Base-by-base conservation (phyloP, 1,140 invertebrate genomes). In the Ridgeia piscesae region DNA sequence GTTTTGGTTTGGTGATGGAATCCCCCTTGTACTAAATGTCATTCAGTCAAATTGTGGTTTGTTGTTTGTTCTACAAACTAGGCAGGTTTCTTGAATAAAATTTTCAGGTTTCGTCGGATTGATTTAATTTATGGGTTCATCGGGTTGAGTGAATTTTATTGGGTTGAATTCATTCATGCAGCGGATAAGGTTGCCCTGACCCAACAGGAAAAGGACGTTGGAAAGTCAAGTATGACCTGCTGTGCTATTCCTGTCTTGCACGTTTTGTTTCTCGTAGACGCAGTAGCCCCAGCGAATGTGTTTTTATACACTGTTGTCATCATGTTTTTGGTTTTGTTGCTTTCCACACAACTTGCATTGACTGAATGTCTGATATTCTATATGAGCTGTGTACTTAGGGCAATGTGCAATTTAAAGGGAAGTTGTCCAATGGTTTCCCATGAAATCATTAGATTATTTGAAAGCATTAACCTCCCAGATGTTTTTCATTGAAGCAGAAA, bases 151-250 rank as follows among this genome's bases (percentile, higher is more conserved):
- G 11, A 17, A 77, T 77, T 77, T 77, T 77, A 77, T 77, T 77
- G 58, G 58, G 58, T 77, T 77, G 58, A 77, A 77, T 77, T 77
- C 58, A 77, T 77, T 77, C 27, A 77, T 21, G 27, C 58, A 77
- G 58, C 58, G 27, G 58, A 77, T 17, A 77, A 77, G 27, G 58
- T 77, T 21, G 58, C 58, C 58, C 17, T 77, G 58, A 0, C n/a
- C 35, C 35, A 58, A n/a, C 91, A 91, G 91, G 91, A 91, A n/a
- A 91, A 91, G 35, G 91, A 91, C 35, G 33, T 34, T 6, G 91
- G 91, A 91, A 91, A 91, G 91, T 48, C 91, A 35, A 91, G 91
- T 94, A 88, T 34, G 88, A 91, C 17, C 11, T 31, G 6, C 58
- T 77, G 6, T 31, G 27, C 58, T 21, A 21, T 77, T 77, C n/a